Conservation (phyloP, 2,113 vertebrate genomes). For the Nerophis ophidion region DNA sequence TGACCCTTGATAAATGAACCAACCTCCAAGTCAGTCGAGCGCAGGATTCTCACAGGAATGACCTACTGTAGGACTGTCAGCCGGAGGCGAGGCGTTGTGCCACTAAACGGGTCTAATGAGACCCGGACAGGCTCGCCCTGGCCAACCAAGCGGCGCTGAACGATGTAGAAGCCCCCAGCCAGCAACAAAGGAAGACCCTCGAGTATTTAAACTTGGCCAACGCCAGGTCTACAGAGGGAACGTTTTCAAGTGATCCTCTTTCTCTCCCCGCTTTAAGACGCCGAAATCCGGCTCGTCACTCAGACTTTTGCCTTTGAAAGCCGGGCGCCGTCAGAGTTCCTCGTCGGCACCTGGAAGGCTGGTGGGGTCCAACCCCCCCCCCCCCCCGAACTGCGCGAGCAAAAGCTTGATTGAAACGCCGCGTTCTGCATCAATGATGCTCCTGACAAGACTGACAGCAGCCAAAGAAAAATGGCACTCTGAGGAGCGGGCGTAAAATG, state of each 20-base stretch:
- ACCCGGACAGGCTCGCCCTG: constrained; percentile 37
- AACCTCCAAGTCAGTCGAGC: no score
- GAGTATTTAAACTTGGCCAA: constrained; percentile 7
- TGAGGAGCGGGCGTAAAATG: constrained; percentile 9
- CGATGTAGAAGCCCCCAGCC: constrained; percentile 23
- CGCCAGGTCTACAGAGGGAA: not conserved
- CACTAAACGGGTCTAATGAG: constrained; percentile 53
- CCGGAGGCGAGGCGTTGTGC: constrained; percentile 37
- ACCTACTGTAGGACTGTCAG: constrained; percentile 5
- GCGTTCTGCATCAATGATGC: constrained; percentile 25
- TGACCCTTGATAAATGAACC: no score
- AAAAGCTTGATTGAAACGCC: constrained; percentile 34
- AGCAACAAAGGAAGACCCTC: constrained; percentile 14
- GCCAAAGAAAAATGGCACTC: constrained; percentile 28
- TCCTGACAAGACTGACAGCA: constrained; percentile 40
- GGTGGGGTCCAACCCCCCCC: constrained; percentile 7
- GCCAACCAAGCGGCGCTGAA: constrained; percentile 17
- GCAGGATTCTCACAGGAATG: no score
- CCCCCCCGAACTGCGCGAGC: constrained; percentile 18
- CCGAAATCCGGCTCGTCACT: not conserved
- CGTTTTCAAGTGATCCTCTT: not conserved
- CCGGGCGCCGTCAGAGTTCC: constrained; percentile 4
- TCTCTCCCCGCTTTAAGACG: not conserved
- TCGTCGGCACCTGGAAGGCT: constrained; percentile 14
- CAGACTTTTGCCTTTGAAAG: constrained; percentile 2